These are phyloP conservation scores for Muscina levida DNA, from an alignment of 2,888 invertebrate species.

Conservation along the genomic window DNA sequence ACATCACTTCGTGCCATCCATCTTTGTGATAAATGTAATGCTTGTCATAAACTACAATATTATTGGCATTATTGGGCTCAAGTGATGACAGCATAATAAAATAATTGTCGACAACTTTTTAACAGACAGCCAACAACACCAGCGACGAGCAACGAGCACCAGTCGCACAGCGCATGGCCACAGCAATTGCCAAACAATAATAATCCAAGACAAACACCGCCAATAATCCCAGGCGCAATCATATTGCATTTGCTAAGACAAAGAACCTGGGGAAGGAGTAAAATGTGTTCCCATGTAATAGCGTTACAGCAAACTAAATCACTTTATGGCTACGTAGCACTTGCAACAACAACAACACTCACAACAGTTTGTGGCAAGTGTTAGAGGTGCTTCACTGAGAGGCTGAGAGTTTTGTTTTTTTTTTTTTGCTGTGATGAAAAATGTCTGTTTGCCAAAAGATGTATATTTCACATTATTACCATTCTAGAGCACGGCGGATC, in stretches of 20 bases:
- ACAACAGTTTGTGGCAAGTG: not conserved
- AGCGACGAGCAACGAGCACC: too few relatives aligned
- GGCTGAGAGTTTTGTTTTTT: too few relatives aligned
- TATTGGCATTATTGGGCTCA: constrained; percentile 77
- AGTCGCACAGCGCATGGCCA: not conserved
- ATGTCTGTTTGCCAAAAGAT: constrained; percentile 30
- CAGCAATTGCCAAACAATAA: constrained; percentile 24
- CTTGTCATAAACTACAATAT: constrained; percentile 75
- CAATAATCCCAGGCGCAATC: not conserved
- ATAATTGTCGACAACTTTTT: constrained; percentile 74
- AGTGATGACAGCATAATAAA: constrained; percentile 79
- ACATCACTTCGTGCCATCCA: too few relatives aligned
- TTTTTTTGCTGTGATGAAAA: constrained; percentile 21
- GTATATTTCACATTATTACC: constrained; percentile 57
- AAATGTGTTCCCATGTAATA: constrained; percentile 22
- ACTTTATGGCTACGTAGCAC: constrained; percentile 17
- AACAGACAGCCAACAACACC: constrained; percentile 48
- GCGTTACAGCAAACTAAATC: constrained; percentile 9
- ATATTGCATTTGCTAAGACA: not conserved
- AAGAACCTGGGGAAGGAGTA: not conserved
- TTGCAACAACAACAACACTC: constrained; percentile 43
- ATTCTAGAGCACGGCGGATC: constrained; percentile 49
- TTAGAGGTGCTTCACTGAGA: not conserved
- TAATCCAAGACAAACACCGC: constrained; percentile 19
- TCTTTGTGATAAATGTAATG: constrained; percentile 67